These are phyloP conservation scores for Gavia stellata DNA, from an alignment of 2,113 vertebrate species.

Conservation along the genomic window DNA sequence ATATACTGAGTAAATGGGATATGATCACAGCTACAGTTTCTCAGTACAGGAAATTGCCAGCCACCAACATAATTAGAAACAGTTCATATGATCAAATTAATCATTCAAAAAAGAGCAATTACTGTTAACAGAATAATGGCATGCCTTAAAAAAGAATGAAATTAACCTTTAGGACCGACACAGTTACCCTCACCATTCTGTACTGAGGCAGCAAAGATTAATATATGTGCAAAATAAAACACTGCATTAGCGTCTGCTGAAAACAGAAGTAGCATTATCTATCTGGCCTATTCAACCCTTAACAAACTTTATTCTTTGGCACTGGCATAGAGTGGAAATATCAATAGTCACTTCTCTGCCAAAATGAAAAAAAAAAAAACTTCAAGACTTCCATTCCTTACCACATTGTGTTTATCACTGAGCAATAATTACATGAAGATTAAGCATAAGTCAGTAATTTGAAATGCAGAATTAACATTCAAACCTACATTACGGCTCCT, in stretches of 20 bases:
- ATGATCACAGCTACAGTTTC: conserved; percentile 26
- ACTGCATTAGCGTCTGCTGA: conserved; percentile 9
- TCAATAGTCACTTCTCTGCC: conserved; percentile 5
- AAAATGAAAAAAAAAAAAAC: neutral
- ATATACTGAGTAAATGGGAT: neutral
- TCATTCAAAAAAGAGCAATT: conserved; percentile 60
- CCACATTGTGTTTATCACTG: neutral
- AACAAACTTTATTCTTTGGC: conserved; percentile 36
- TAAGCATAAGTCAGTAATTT: neutral
- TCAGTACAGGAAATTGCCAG: conserved; percentile 54
- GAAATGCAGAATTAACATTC: neutral
- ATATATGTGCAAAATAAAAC: conserved; percentile 52
- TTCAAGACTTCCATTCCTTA: neutral
- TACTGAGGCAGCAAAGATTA: conserved; percentile 49
- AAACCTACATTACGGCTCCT: neutral
- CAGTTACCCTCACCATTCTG: conserved; percentile 20
- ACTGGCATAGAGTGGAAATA: neutral
- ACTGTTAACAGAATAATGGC: conserved; percentile 59
- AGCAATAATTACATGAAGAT: neutral
- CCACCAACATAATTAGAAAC: conserved; percentile 59
- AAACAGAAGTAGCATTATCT: conserved; percentile 56
- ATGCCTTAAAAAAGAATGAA: conserved; percentile 60
- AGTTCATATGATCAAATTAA: conserved; percentile 61
- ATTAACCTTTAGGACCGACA: conserved; percentile 49
- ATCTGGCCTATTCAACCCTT: conserved; percentile 36